A percentile compares a stretch with the other conserved stretches of the same genome.
phyloP scores from a whole-genome alignment of 2,888 invertebrate genomes.

The Trisateles emortualis region DNA sequence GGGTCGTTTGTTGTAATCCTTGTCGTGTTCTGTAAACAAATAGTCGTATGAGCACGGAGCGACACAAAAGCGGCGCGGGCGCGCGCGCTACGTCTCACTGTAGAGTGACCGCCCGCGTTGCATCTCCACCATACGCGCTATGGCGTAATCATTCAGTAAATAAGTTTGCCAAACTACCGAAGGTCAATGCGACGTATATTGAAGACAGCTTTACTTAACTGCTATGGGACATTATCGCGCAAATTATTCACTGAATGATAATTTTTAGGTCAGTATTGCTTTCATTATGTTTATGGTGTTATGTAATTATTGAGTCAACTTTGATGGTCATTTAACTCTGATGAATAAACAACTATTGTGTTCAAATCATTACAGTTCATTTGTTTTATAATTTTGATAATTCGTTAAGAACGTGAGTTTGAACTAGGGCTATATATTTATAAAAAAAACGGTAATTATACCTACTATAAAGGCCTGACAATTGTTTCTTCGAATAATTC shows the following conservation, averaged over 20 bases:
- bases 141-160: conserved; percentile 83
- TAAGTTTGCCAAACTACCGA: conserved; percentile 82
- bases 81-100: conserved; percentile 65
- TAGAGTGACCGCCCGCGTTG: conserved; percentile 65
- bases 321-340: conserved; percentile 26
- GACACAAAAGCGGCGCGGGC: conserved; percentile 63
- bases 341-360: conserved; percentile 19
- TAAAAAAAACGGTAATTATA: too few species aligned
- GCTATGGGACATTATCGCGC: conserved; percentile 62
- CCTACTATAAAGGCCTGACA: too few species aligned
- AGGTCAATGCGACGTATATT: conserved; percentile 81
- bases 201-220: conserved; percentile 76
- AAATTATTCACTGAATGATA: conserved; percentile 73
- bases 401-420: too few species aligned
- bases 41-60: conserved; percentile 47
- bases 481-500: too few species aligned
- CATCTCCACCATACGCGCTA: conserved; percentile 67
- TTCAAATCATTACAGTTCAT: conserved; percentile 4
- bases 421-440: too few species aligned
- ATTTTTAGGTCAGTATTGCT: conserved; percentile 74
- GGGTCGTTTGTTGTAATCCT: conserved; percentile 93
- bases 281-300: conserved; percentile 58
- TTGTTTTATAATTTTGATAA: not conserved
- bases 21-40: conserved; percentile 88
- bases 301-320: conserved; percentile 51